Percentiles rank a stretch among this genome's conserved stretches.
Conservation (phyloP, 30 jellyfish, hydroid and myxozoan genomes). For the Turritopsis dohrnii region DNA sequence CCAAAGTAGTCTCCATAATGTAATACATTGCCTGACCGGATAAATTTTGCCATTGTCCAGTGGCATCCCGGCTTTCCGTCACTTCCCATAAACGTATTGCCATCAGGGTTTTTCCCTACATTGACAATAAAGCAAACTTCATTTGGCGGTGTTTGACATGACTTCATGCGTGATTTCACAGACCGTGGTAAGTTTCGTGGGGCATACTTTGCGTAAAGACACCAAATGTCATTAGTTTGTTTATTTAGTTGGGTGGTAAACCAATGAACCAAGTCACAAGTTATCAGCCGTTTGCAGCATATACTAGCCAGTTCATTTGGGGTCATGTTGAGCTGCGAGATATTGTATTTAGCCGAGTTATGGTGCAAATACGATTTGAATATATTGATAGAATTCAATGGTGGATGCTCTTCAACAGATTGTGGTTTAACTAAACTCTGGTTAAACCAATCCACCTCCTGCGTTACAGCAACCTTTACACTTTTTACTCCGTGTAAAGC, state of each 20-base stretch:
- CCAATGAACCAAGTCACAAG: conserved; percentile 1
- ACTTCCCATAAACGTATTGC: too few species aligned
- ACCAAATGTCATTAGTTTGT: not conserved
- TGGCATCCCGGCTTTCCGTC: too few species aligned
- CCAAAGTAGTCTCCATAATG: too few species aligned
- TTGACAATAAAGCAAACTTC: too few species aligned
- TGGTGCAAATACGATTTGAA: conserved; percentile 1
- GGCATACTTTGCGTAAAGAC: too few species aligned
- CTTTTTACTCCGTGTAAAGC: not conserved
- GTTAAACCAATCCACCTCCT: conserved; percentile 4
- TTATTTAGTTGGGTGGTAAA: not conserved
- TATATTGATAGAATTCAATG: not conserved
- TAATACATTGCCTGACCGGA: too few species aligned
- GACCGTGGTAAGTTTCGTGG: too few species aligned
- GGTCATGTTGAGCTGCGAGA: not conserved
- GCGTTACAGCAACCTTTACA: conserved; percentile 6
- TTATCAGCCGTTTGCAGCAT: conserved; percentile 1
- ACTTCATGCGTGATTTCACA: not conserved
- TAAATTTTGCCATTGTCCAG: conserved; percentile 2
- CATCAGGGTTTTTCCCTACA: too few species aligned
- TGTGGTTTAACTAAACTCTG: not conserved
- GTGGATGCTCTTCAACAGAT: conserved; percentile 2
- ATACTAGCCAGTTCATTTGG: conserved; percentile 7
- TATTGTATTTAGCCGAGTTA: not conserved
- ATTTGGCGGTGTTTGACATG: too few species aligned